Evolutionary conservation across 1,140 invertebrate species (phyloP).

Genomic region (Pogonognathellus flavescens): DNA sequence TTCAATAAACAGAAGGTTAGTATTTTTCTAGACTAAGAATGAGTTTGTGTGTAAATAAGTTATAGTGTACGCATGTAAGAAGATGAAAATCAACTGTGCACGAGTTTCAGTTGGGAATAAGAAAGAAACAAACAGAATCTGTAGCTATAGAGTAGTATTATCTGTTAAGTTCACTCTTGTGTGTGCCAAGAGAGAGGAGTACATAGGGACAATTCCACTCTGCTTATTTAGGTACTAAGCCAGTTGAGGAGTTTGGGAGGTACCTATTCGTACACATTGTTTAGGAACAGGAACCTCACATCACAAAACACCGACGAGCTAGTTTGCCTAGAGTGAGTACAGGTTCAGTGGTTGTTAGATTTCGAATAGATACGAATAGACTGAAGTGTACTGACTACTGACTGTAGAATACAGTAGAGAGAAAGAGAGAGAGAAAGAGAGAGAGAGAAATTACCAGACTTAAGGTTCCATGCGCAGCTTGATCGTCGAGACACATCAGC

Average conservation of each 20-base stretch:
- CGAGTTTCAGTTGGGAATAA: slow-evolving; percentile 27
- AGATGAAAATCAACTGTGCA: slow-evolving; percentile 50
- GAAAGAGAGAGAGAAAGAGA: not conserved
- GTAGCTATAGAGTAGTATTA: slow-evolving; percentile 3
- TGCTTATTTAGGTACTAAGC: not conserved
- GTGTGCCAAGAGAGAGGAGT: not conserved
- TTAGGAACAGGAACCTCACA: not conserved
- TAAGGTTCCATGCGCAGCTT: slow-evolving; percentile 28
- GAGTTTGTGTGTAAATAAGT: slow-evolving; percentile 1
- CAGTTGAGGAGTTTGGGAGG: not conserved
- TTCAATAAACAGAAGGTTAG: not conserved
- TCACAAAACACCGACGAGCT: not conserved
- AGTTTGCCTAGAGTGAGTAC: not conserved
- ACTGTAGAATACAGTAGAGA: not conserved
- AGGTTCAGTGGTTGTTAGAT: not conserved
- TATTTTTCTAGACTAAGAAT: slow-evolving; percentile 30
- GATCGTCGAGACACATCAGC: slow-evolving; percentile 30
- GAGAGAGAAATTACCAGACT: not conserved
- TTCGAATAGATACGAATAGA: not conserved
- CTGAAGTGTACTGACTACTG: not conserved
- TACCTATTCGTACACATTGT: too few relatives aligned
- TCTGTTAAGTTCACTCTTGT: not conserved
- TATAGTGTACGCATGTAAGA: slow-evolving; percentile 32
- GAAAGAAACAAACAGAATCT: slow-evolving; percentile 35
- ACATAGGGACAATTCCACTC: not conserved